Evolutionary conservation across 2,797 vertebrate species (phyloP).

Genomic region (Buceros bicornis): DNA sequence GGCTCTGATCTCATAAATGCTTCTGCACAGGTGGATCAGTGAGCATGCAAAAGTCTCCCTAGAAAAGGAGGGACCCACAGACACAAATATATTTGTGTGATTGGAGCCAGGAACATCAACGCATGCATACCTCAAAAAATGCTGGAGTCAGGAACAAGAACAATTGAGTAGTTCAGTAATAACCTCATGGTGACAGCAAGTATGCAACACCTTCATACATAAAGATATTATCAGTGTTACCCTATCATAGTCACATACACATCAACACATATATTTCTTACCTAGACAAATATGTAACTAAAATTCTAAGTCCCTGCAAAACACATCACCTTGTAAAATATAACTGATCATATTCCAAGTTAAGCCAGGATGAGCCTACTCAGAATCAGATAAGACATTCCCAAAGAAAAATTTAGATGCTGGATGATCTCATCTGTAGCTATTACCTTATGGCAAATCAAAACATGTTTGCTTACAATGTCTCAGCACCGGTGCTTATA

Average conservation of each 20-base stretch:
- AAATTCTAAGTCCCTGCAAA: neutral
- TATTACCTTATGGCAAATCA: neutral
- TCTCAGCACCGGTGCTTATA: neutral
- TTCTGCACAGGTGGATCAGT: constrained; percentile 5
- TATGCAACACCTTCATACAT: neutral
- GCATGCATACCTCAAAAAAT: neutral
- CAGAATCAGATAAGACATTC: neutral
- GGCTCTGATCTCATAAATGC: constrained; percentile 22
- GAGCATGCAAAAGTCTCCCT: neutral
- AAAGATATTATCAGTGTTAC: neutral
- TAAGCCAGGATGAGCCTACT: neutral
- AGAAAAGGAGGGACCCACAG: neutral
- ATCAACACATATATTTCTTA: neutral
- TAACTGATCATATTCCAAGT: neutral
- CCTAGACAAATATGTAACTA: neutral
- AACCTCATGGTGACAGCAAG: neutral
- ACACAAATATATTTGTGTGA: neutral
- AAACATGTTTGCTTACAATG: neutral
- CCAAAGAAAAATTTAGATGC: neutral
- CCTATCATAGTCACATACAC: neutral
- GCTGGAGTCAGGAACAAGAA: neutral
- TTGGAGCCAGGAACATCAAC: neutral
- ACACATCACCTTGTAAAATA: neutral
- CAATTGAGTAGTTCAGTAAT: neutral
- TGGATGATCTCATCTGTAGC: neutral